Base-by-base conservation (phyloP, 1,140 invertebrate species). In the Bacillus rossius region DNA sequence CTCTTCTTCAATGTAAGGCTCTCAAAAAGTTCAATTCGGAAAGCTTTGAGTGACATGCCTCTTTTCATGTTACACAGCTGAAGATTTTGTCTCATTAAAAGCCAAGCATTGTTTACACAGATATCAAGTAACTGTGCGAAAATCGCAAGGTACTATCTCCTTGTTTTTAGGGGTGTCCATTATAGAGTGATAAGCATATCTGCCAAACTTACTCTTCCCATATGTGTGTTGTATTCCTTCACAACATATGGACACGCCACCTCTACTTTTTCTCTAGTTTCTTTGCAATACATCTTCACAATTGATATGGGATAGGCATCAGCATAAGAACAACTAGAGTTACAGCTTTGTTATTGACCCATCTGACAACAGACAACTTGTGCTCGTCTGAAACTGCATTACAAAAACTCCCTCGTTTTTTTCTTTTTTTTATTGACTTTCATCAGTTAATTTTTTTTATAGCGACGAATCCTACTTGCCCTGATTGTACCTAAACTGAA, bases 271-370 rank as follows among this genome's bases (percentile, higher is more conserved):
- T 51, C 47, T 50, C 69, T 70, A 38, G 38, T 38, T 55, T 55
- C 61, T 68, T 68, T 71, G 25, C 60, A 56, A 19, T 63, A 75
- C 53, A 70, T 52, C 47, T 65, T 60, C 5, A 66, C 69, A 61
- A 61, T 65, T 37, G 60, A 52, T 42, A 70, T 49, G 47, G 72
- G 70, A 57, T 73, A 49, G 48, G 57, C 53, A 50, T 62, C 67
- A 29, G 66, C 65, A 69, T 66, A 77, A 23, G 69, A 67, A 62
- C 69, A 23, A 73, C 59, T 29, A 77, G 63, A 51, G 64, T 62
- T 22, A 77, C 72, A 45, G 63, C 43, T 64, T 75, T 78, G 65
- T 74, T 77, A 58, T 76, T 73, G 55, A 68, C 65, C 73, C 75
- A 77, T 29, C 69, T 68, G 16, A 76, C 66, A 49, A 65, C 62